Base-by-base conservation (phyloP, 2,888 invertebrate genomes). In the Orchestes rusci region DNA sequence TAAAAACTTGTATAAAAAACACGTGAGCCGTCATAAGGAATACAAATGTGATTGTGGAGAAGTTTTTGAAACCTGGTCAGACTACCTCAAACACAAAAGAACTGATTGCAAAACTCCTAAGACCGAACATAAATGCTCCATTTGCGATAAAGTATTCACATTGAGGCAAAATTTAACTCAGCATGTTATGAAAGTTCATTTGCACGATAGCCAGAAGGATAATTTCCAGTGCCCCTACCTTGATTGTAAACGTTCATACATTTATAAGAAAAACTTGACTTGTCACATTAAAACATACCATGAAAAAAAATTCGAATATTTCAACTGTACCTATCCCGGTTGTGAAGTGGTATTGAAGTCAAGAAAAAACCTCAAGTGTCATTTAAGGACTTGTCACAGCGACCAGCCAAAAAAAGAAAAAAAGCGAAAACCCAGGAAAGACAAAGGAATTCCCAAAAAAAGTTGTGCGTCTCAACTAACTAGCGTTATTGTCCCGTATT, bases 11-110 rank as follows among this genome's bases (percentile, higher is more conserved):
- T 56, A 52, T 37, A 59, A 53, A 23, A 60, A 58, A 42, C 65
- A 65, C 44, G 57, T 53, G 43, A 54, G 56, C 39, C 51, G 48
- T 13, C 65, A 65, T 43, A 59, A 55, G 43, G 56, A 44, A 3
- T 63, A 61, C 37, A 45, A 50, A 10, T 65, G 65, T 49, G 56
- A 59, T 36, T 65, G 65, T 55, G 59, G 58, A 10, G 39, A 55
- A 41, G 43, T 38, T 28, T 63, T 61, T 54, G 44, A 57, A 16
- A 58, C 55, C 46, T 65, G 62, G 62, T 54, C 59, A 12, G 16
- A 45, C 29, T 50, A 60, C 19, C 42, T 57, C 13, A 44, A 51
- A 42, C 65, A 65, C 40, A 56, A 51, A 44, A 59, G 51, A 49
- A 55, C 45, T 31, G 44, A 50, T 27, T 57, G 57, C 30, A 38